Percentiles rank a stretch among this genome's conserved stretches.
Evolutionary conservation across 1,140 invertebrate species (phyloP).

Genomic region (Druon quercuslanigerum): DNA sequence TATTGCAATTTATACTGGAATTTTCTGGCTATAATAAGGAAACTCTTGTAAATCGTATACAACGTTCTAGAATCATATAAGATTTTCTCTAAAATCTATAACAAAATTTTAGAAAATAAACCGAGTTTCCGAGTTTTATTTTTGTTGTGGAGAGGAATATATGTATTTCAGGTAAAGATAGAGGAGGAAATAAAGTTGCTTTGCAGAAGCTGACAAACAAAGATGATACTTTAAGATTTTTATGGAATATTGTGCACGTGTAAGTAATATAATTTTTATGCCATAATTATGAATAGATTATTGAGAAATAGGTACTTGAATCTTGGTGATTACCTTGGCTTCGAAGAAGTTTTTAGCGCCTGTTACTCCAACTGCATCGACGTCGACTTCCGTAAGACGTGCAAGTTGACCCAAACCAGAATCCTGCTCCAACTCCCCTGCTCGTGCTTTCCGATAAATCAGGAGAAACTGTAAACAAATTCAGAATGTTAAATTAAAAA

Average conservation of each 20-base stretch:
- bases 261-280: neutral
- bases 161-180: no score
- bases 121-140: no score
- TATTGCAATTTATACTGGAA: no score
- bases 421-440: constrained; percentile 87
- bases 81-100: no score
- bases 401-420: constrained; percentile 90
- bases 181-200: no score
- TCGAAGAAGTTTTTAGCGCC: constrained; percentile 95
- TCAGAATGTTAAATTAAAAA: no score
- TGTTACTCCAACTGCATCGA: constrained; percentile 91
- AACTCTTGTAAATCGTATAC: no score
- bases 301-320: neutral
- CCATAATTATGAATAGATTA: constrained; percentile 17
- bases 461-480: constrained; percentile 82
- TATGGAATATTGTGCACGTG: neutral
- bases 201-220: neutral
- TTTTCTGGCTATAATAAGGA: no score
- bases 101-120: no score
- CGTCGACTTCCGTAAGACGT: constrained; percentile 89
- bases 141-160: no score
- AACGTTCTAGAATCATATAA: no score
- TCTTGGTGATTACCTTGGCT: constrained; percentile 81
- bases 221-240: constrained; percentile 3
- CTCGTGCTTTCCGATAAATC: constrained; percentile 91